These are phyloP conservation scores for Leptura quadrifasciata DNA, from an alignment of 2,888 invertebrate genomes.

Conservation along the genomic window DNA sequence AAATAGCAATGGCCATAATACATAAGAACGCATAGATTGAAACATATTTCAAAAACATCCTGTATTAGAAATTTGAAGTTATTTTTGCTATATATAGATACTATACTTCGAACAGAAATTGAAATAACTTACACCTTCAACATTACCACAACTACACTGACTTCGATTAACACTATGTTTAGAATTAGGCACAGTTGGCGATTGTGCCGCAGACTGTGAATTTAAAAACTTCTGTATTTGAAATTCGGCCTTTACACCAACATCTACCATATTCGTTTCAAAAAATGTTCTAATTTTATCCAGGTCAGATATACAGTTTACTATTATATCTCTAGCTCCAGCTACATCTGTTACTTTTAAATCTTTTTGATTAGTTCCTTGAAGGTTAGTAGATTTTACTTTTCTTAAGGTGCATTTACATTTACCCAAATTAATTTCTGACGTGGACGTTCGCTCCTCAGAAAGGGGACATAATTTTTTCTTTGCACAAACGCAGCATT, in stretches of 20 bases:
- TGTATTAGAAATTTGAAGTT: too few relatives aligned
- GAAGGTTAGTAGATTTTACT: conserved; percentile 47
- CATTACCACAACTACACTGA: too few relatives aligned
- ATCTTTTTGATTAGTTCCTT: conserved; percentile 32
- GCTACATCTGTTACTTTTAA: conserved; percentile 52
- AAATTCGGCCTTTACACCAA: conserved; percentile 15
- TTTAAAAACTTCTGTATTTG: conserved; percentile 19
- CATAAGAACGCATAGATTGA: too few relatives aligned
- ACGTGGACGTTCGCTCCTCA: conserved; percentile 21
- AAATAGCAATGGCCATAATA: too few relatives aligned
- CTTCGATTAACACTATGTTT: too few relatives aligned
- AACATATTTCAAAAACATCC: too few relatives aligned
- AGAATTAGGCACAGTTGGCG: too few relatives aligned
- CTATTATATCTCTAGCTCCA: conserved; percentile 57
- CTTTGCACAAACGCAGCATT: not conserved
- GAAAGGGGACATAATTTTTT: conserved; percentile 17
- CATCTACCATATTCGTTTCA: conserved; percentile 31
- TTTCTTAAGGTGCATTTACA: conserved; percentile 34
- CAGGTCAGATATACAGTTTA: conserved; percentile 57
- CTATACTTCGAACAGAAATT: too few relatives aligned
- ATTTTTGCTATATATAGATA: too few relatives aligned
- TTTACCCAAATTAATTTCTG: not conserved
- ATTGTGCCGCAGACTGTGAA: too few relatives aligned
- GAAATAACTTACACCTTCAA: too few relatives aligned
- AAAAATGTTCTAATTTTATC: conserved; percentile 56